A percentile compares a stretch with the other conserved stretches of the same genome.
These are phyloP conservation scores for Automeris io DNA, from an alignment of 2,888 invertebrate species.

Conservation along the genomic window DNA sequence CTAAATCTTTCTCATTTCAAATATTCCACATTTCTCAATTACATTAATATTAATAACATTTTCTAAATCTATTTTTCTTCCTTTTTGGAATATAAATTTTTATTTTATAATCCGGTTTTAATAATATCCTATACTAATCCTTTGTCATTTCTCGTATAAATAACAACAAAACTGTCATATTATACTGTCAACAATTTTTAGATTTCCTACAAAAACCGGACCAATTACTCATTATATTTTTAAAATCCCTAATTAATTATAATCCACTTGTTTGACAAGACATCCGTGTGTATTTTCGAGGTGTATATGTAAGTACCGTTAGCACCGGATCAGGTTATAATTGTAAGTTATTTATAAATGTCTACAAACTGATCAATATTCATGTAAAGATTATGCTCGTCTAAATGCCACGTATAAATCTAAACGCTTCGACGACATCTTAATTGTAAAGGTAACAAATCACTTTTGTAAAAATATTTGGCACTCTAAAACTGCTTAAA, in stretches of 20 bases:
- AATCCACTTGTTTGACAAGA: constrained; percentile 25
- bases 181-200: constrained; percentile 1
- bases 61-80: background rate
- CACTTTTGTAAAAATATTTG: constrained; percentile 44
- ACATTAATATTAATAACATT: background rate
- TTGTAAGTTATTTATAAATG: constrained; percentile 60
- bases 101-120: background rate
- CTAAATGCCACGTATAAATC: constrained; percentile 71
- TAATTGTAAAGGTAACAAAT: constrained; percentile 66
- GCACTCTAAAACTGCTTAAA: constrained; percentile 16
- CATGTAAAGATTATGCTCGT: constrained; percentile 58
- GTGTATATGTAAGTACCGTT: constrained; percentile 33
- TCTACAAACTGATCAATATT: constrained; percentile 60
- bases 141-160: background rate
- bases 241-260: constrained; percentile 24
- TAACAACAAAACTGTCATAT: constrained; percentile 2
- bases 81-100: background rate
- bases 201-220: background rate
- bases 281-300: constrained; percentile 23
- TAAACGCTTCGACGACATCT: constrained; percentile 65
- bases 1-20: background rate
- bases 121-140: no score
- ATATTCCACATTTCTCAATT: constrained; percentile 3
- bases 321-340: constrained; percentile 36
- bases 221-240: constrained; percentile 1